These are phyloP conservation scores for Aphrocallistes beatrix DNA, from an alignment of 37 sponge, comb jelly and placozoan genomes.

Conservation along the genomic window DNA sequence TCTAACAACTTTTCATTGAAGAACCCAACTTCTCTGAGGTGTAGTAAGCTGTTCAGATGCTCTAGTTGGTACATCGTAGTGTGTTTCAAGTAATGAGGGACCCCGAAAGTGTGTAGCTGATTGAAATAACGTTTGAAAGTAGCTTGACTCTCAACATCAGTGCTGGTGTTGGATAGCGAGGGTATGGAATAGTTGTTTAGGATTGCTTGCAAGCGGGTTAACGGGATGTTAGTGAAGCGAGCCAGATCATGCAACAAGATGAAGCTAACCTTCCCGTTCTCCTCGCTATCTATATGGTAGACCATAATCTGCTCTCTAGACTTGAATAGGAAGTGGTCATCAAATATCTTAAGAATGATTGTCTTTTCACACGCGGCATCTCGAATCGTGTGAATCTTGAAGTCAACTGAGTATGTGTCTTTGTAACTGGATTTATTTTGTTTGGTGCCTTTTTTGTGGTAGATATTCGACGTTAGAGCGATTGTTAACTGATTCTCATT, in stretches of 20 bases:
- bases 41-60: not conserved
- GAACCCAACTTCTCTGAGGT: not conserved
- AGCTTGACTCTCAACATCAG: not conserved
- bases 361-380: not conserved
- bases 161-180: not conserved
- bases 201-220: not conserved
- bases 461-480: not conserved
- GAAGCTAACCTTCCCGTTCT: not conserved
- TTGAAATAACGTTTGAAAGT: not conserved
- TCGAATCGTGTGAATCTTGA: not conserved
- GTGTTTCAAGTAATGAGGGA: not conserved
- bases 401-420: not conserved
- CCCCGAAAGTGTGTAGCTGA: not conserved
- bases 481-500: not conserved
- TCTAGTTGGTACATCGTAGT: not conserved
- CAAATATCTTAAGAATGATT: not conserved
- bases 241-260: not conserved
- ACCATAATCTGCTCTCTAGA: not conserved
- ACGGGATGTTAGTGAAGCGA: not conserved
- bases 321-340: conserved; percentile 5
- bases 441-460: not conserved
- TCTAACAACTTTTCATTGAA: not conserved
- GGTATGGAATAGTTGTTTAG: not conserved
- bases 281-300: not conserved
- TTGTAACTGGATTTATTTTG: not conserved